These are phyloP conservation scores for Archocentrus centrarchus DNA, from an alignment of 2,113 vertebrate genomes.

Conservation along the genomic window DNA sequence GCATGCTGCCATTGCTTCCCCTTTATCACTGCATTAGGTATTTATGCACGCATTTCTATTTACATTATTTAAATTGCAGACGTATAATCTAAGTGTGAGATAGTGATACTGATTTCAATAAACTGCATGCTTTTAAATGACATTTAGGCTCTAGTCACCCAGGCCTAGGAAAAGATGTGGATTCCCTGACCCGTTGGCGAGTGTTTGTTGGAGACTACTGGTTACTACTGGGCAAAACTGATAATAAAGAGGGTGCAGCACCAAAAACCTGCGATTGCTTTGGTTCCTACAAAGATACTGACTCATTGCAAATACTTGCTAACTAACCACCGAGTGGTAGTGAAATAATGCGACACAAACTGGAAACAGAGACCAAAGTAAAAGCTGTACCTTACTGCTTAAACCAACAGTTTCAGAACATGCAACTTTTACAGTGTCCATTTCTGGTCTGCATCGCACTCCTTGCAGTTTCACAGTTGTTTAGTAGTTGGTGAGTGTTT, in stretches of 20 bases:
- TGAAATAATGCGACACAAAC: not conserved
- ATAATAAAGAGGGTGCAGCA: not conserved
- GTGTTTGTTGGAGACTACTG: not conserved
- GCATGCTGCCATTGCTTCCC: not conserved
- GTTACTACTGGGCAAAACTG: not conserved
- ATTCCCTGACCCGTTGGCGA: not conserved
- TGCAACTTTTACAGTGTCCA: not conserved
- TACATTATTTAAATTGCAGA: not conserved
- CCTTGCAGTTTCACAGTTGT: not conserved
- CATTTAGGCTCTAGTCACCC: not conserved
- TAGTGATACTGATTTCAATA: not conserved
- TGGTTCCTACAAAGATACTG: not conserved
- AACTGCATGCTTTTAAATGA: not conserved
- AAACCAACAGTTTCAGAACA: not conserved
- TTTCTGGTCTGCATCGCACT: not conserved
- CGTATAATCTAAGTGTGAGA: not conserved
- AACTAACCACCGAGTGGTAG: not conserved
- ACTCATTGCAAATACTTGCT: not conserved
- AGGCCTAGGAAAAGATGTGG: not conserved
- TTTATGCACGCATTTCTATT: not conserved
- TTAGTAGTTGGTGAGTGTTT: not conserved
- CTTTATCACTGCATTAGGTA: conserved; percentile 5
- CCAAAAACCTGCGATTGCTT: not conserved
- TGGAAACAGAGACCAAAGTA: not conserved
- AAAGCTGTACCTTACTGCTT: not conserved